Evolutionary conservation across 2,888 invertebrate species (phyloP).

Genomic region (Folsomia candida): DNA sequence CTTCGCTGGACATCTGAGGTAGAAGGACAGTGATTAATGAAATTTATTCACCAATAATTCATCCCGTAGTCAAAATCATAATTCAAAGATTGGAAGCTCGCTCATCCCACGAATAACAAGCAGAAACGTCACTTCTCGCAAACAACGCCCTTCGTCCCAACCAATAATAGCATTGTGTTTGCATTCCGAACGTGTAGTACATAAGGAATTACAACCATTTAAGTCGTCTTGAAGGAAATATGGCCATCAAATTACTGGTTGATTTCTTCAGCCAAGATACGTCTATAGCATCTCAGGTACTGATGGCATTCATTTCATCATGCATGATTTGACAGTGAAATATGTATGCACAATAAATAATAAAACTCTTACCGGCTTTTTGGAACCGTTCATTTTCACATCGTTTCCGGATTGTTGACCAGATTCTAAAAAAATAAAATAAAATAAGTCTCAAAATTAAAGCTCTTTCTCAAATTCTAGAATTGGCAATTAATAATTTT

Average conservation of each 20-base stretch:
- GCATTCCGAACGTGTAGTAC: neutral
- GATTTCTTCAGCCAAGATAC: no score
- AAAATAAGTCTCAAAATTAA: neutral
- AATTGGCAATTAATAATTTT: neutral
- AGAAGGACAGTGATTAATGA: conserved; percentile 25
- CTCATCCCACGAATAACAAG: neutral
- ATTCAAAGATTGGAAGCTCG: neutral
- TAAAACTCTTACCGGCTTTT: conserved; percentile 38
- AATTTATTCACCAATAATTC: conserved; percentile 3
- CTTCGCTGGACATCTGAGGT: conserved; percentile 33
- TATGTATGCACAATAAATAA: no score
- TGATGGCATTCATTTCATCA: no score
- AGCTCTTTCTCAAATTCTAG: no score
- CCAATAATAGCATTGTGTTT: neutral
- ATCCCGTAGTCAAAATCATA: neutral
- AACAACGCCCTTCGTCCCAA: neutral
- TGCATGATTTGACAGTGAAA: no score
- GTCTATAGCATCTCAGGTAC: no score
- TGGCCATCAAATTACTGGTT: neutral
- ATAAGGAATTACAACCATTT: neutral
- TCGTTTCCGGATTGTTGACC: conserved; percentile 25
- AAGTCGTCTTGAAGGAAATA: neutral
- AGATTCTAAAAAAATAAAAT: conserved; percentile 25
- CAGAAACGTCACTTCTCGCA: neutral
- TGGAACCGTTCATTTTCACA: conserved; percentile 27